Evolutionary conservation across 2,113 vertebrate species (phyloP), one percentile per base, ranked within the genome.

Genomic region (Morone chrysops): DNA sequence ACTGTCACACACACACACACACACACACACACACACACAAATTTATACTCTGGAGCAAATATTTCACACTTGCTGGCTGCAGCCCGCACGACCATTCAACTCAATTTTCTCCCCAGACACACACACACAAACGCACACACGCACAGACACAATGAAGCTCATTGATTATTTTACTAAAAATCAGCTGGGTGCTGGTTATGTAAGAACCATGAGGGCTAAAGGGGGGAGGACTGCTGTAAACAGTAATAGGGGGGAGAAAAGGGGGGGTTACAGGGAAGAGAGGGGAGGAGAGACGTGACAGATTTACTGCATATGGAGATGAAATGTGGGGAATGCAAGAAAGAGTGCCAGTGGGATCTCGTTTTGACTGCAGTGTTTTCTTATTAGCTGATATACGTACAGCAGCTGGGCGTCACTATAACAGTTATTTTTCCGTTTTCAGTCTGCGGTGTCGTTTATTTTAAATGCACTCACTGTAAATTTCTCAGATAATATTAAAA

Each of bases 131-230:
- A 36, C 1, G 47, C 85, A 90, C 89, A 92, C 40, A 74, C 4
- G 67, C 79, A 73, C 75, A 80, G 12, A 70, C 87, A 92, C 89
- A 93, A 81, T 83, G 83, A 62, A n/a, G 72, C 82, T 67, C 83
- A 87, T 91, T 93, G 91, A 93, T 91, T 70, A 69, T 78, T 74
- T 77, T 59, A 80, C 83, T 79, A 86, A 90, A 89, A 87, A 86
- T 90, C 93, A 93, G 90, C 90, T 87, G 93, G 87, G 71, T 69
- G 81, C 83, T 67, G 76, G 75, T 94, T 94, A 93, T 89, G 83
- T 36, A 94, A 93, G 85, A 90, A 20, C 40, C 61, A 75, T 18
- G 70, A 75, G 82, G 84, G 75, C 51, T 68, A 48, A 38, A 68
- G 62, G 75, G 57, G 17, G 75, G 61, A 25, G 56, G 50, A 45